Evolutionary conservation across 1,140 invertebrate genomes (phyloP).

Genomic region (Thaumetopoea pityocampa): DNA sequence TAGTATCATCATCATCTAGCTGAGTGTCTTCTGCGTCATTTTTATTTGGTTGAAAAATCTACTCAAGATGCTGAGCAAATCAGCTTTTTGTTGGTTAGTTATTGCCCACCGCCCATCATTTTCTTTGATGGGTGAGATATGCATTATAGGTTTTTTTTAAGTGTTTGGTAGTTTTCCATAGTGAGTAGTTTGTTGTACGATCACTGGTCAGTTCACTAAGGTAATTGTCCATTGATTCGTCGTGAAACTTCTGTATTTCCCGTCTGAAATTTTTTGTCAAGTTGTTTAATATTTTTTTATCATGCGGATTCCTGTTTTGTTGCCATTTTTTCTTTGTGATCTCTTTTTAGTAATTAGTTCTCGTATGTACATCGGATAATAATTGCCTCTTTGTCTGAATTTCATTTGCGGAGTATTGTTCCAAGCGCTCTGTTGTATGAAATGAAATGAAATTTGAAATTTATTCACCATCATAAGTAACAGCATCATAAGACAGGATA

Average conservation of each 20-base stretch:
- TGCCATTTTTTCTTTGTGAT: conserved; percentile 2
- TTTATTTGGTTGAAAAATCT: background rate
- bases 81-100: conserved; percentile 1
- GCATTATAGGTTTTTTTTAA: background rate
- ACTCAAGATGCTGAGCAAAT: conserved; percentile 1
- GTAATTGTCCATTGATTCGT: background rate
- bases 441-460: no score
- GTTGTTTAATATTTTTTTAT: conserved; percentile 1
- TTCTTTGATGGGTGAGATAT: background rate
- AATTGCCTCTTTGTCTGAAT: no score
- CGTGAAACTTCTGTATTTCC: background rate
- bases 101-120: background rate
- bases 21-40: background rate
- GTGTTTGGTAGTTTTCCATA: conserved; percentile 2
- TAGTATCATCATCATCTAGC: no score
- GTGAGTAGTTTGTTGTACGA: background rate
- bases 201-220: background rate
- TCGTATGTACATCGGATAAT: no score
- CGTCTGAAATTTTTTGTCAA: background rate
- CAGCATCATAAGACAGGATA: no score
- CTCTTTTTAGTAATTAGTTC: no score
- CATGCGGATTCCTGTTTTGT: background rate
- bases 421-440: no score
- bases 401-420: no score
- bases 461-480: no score